Percentiles rank a stretch among this genome's conserved stretches.
Evolutionary conservation across 2,888 invertebrate species (phyloP).

Genomic region (Tenodera sinensis): DNA sequence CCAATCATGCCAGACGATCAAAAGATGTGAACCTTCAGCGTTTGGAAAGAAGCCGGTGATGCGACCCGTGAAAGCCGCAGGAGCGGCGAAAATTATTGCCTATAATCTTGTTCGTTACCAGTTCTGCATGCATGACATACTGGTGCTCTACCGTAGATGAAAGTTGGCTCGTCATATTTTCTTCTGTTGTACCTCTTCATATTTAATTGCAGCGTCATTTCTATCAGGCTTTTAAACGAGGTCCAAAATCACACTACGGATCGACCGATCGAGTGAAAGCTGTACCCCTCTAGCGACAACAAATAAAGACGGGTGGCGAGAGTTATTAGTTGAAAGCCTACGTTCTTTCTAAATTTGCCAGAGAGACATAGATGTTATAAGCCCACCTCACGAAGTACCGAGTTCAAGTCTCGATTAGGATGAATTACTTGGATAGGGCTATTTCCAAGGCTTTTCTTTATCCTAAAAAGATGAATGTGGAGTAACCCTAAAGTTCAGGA

Average conservation of each 20-base stretch:
- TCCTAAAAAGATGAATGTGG: too few relatives aligned
- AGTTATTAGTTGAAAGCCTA: background rate
- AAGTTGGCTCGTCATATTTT: background rate
- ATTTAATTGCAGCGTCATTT: background rate
- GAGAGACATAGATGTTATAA: too few relatives aligned
- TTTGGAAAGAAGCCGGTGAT: background rate
- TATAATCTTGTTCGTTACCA: background rate
- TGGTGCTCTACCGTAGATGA: background rate
- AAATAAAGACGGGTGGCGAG: background rate
- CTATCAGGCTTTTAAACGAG: background rate
- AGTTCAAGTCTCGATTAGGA: too few relatives aligned
- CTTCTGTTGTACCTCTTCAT: background rate
- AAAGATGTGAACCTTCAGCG: background rate
- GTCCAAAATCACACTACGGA: background rate
- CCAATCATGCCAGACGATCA: background rate
- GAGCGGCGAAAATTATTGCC: background rate
- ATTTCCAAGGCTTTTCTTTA: too few relatives aligned
- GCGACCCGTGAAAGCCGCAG: background rate
- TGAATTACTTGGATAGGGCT: too few relatives aligned
- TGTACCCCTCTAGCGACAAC: background rate
- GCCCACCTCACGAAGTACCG: too few relatives aligned
- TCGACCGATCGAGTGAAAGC: background rate
- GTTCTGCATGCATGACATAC: background rate
- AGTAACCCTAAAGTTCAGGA: too few relatives aligned
- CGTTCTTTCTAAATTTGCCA: background rate